Evolutionary conservation across 2,113 vertebrate genomes (phyloP).

Genomic region (Stegostoma tigrinum): DNA sequence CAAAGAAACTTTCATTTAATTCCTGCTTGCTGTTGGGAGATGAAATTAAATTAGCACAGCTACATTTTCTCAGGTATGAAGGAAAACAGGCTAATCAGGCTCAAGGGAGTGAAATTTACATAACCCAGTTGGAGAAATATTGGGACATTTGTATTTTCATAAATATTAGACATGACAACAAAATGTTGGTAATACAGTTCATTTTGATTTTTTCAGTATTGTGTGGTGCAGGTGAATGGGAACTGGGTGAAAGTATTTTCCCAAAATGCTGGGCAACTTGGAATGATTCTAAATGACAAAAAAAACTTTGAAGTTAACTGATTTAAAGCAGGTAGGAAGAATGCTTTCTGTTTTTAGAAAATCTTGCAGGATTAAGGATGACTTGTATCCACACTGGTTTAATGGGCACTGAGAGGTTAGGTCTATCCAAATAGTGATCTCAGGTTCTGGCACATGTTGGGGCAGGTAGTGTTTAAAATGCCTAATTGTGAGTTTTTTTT

Average conservation of each 20-base stretch:
- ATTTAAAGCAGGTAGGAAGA: too few species aligned
- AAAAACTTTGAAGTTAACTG: background rate
- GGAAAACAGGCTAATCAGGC: background rate
- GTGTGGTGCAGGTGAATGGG: background rate
- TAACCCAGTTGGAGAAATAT: background rate
- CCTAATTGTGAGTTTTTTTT: too few species aligned
- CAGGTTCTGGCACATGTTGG: too few species aligned
- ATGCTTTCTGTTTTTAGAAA: too few species aligned
- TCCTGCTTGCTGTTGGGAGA: background rate
- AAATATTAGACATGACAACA: background rate
- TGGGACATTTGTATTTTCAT: background rate
- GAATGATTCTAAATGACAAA: background rate
- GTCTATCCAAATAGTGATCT: too few species aligned
- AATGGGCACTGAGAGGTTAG: too few species aligned
- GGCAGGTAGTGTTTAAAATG: too few species aligned
- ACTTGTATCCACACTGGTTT: too few species aligned
- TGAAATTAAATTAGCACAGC: slow-evolving; percentile 18
- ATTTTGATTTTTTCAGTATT: background rate
- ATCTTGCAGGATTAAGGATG: too few species aligned
- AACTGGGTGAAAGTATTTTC: background rate
- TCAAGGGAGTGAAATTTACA: background rate
- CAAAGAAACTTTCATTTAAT: slow-evolving; percentile 28
- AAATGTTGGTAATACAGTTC: too few species aligned
- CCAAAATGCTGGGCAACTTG: background rate
- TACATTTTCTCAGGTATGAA: background rate